These are phyloP conservation scores for Bombus impatiens DNA, from an alignment of 1,140 invertebrate species.

Conservation along the genomic window DNA sequence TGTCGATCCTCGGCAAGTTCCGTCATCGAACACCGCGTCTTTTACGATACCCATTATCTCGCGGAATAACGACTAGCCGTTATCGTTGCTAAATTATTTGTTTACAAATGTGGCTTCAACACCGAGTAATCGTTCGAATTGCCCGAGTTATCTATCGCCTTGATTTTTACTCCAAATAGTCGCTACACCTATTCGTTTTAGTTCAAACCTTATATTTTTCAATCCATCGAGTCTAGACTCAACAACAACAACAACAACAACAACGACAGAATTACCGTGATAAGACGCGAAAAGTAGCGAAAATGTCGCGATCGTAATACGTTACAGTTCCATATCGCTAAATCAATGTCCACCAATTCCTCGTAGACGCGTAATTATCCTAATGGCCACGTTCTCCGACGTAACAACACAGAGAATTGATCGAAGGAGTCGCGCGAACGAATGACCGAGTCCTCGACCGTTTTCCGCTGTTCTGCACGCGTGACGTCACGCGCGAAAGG, in stretches of 20 bases:
- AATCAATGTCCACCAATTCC: neutral
- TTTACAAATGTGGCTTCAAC: neutral
- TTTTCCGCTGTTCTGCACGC: conserved; percentile 23
- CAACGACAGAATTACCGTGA: fast-evolving
- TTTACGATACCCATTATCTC: conserved; percentile 37
- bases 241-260: too few species aligned
- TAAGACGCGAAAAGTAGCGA: neutral
- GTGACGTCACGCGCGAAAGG: conserved; percentile 44
- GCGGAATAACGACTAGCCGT: conserved; percentile 3
- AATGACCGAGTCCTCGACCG: neutral
- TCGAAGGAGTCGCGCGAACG: neutral
- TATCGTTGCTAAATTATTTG: conserved; percentile 32
- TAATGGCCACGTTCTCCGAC: neutral
- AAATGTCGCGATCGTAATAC: neutral
- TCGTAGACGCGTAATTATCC: neutral
- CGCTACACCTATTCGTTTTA: too few species aligned
- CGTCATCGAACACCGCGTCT: conserved; percentile 5
- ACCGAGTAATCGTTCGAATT: neutral
- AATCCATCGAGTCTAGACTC: too few species aligned
- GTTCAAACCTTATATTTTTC: neutral
- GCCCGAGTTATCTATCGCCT: neutral
- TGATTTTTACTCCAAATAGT: neutral
- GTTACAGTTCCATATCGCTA: neutral
- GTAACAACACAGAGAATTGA: too few species aligned
- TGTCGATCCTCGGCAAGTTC: neutral